Conservation (phyloP, 1,140 invertebrate species). For the Spodoptera frugiperda region DNA sequence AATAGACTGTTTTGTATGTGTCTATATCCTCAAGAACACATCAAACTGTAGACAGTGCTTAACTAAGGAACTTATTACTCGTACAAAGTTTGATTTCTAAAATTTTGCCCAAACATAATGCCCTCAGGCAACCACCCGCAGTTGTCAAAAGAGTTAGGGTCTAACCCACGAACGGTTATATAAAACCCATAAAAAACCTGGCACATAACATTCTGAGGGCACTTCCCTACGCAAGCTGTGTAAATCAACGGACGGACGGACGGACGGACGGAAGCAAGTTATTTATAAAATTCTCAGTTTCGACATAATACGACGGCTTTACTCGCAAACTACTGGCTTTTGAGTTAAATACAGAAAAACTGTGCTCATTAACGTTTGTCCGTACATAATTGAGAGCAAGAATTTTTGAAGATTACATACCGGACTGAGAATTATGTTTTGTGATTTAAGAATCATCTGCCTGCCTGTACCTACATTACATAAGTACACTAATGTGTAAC, state of each 20-base stretch:
- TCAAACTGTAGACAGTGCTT: too few species aligned
- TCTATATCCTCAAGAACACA: too few species aligned
- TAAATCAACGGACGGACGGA: conserved; percentile 19
- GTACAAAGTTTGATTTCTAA: too few species aligned
- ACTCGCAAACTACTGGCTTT: conserved; percentile 4
- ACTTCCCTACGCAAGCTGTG: conserved; percentile 21
- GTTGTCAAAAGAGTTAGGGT: background rate
- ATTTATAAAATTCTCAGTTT: conserved; percentile 33
- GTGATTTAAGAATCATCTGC: too few species aligned
- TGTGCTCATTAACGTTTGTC: background rate
- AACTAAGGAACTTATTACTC: too few species aligned
- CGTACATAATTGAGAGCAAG: conserved; percentile 22
- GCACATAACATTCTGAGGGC: conserved; percentile 16
- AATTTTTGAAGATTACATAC: conserved; percentile 15
- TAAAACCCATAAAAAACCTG: conserved; percentile 11
- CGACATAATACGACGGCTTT: conserved; percentile 24
- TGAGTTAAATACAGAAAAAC: conserved; percentile 22
- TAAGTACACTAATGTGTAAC: too few species aligned
- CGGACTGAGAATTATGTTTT: too few species aligned
- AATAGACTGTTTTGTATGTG: too few species aligned
- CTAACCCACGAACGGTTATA: conserved; percentile 19
- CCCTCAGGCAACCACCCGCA: background rate
- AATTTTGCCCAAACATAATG: background rate
- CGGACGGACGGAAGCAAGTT: conserved; percentile 23
- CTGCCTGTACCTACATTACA: too few species aligned